phyloP scores from a whole-genome alignment of 2,888 invertebrate genomes.

The Perizoma affinitatum region DNA sequence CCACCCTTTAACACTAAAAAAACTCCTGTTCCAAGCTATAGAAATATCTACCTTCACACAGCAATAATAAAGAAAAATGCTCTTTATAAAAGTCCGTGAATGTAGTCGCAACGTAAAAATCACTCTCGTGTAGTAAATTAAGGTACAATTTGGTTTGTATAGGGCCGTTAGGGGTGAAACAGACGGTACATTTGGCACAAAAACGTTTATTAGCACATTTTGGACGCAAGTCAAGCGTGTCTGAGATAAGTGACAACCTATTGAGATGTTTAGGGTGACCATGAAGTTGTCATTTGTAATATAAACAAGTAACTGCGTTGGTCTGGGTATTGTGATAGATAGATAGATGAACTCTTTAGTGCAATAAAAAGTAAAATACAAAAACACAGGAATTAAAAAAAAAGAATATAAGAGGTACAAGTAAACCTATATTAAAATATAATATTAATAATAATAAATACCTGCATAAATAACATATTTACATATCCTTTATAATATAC shows the following conservation, averaged over 20 bases:
- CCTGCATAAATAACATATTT: no score
- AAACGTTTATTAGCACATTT: conserved; percentile 78
- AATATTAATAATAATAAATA: no score
- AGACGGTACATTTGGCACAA: conserved; percentile 56
- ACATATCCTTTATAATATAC: no score
- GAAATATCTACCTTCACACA: conserved; percentile 9
- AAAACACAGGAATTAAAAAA: no score
- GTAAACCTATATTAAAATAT: no score
- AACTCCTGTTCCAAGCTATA: conserved; percentile 2
- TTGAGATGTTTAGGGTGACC: conserved; percentile 58
- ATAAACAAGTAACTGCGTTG: background rate
- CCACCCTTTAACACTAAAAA: conserved; percentile 40
- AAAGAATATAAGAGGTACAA: no score
- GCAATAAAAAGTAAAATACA: no score
- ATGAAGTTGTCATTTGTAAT: conserved; percentile 13
- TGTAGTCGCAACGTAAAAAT: conserved; percentile 19
- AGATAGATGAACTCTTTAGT: no score
- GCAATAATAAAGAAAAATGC: conserved; percentile 6
- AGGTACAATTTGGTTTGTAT: conserved; percentile 33
- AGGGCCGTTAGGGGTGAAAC: conserved; percentile 43
- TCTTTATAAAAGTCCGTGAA: conserved; percentile 3
- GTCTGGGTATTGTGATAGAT: no score
- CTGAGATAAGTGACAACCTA: conserved; percentile 72
- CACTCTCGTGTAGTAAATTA: conserved; percentile 8
- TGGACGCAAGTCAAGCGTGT: conserved; percentile 69